phyloP scores from a whole-genome alignment of 2,113 vertebrate species.

The Spheniscus mendiculus region DNA sequence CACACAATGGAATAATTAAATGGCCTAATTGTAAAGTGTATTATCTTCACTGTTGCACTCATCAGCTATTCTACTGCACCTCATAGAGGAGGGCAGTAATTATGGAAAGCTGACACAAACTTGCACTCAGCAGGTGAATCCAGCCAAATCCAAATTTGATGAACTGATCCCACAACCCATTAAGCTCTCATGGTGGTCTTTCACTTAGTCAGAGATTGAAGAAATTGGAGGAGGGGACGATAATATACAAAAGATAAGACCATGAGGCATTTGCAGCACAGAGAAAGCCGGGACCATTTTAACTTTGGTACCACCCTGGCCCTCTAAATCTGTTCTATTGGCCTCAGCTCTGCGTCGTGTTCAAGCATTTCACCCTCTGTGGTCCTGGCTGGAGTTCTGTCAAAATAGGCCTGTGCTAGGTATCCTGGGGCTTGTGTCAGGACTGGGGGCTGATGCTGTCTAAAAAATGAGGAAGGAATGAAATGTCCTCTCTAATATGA shows the following conservation, averaged over 20 bases:
- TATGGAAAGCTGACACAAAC: constrained; percentile 17
- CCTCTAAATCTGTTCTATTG: not conserved
- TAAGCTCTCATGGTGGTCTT: not conserved
- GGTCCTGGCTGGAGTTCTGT: not conserved
- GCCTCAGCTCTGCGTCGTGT: not conserved
- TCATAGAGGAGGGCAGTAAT: not conserved
- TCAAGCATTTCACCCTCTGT: not conserved
- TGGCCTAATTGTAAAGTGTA: constrained; percentile 28
- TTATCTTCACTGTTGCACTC: not conserved
- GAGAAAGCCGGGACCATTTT: not conserved
- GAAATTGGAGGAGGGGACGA: not conserved
- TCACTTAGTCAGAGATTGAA: not conserved
- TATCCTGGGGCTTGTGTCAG: not conserved
- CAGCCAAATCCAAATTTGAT: not conserved
- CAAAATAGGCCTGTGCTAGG: not conserved
- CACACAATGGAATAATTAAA: constrained; percentile 16
- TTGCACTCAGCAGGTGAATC: not conserved
- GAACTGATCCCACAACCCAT: not conserved
- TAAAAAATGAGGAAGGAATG: constrained; percentile 10
- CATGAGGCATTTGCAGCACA: not conserved
- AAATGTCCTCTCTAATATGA: constrained; percentile 33
- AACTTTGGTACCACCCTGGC: not conserved
- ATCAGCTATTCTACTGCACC: not conserved
- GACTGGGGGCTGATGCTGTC: not conserved
- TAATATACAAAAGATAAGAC: not conserved